Conservation (phyloP, 2,888 invertebrate genomes). For the Timema cristinae region DNA sequence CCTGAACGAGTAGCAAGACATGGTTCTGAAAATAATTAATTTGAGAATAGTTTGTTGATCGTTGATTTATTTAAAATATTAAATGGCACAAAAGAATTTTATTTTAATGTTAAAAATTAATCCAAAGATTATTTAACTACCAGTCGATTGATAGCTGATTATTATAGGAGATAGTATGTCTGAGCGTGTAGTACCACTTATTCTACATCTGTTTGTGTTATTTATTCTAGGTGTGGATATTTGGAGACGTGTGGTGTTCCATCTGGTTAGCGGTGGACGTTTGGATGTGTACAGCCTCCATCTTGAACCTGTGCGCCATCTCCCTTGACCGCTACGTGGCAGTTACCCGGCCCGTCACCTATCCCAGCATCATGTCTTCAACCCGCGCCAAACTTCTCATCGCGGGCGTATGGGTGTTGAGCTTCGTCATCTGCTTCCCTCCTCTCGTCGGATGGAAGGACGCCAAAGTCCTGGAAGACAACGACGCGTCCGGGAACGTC, state of each 20-base stretch:
- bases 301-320: slow-evolving; percentile 93
- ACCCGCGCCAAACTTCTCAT: slow-evolving; percentile 79
- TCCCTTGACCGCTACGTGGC: slow-evolving; percentile 94
- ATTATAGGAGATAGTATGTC: too few relatives aligned
- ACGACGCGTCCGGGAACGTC: slow-evolving; percentile 8
- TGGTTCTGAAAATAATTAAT: too few relatives aligned
- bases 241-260: slow-evolving; percentile 93
- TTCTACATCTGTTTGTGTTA: not conserved
- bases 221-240: slow-evolving; percentile 82
- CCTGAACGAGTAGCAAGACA: too few relatives aligned
- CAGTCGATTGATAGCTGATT: too few relatives aligned
- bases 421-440: slow-evolving; percentile 95
- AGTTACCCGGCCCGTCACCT: slow-evolving; percentile 92
- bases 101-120: too few relatives aligned
- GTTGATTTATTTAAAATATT: too few relatives aligned
- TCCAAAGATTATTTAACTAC: too few relatives aligned
- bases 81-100: too few relatives aligned
- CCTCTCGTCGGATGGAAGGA: slow-evolving; percentile 93
- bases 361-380: slow-evolving; percentile 57
- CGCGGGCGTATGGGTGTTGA: slow-evolving; percentile 90
- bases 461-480: not conserved
- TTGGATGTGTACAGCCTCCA: slow-evolving; percentile 98
- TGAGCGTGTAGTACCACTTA: too few relatives aligned
- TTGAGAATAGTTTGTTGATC: too few relatives aligned
- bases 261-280: slow-evolving; percentile 97